Evolutionary conservation across 2,113 vertebrate genomes (phyloP), one percentile per base, ranked within the genome.

Genomic region (Pteropus alecto): DNA sequence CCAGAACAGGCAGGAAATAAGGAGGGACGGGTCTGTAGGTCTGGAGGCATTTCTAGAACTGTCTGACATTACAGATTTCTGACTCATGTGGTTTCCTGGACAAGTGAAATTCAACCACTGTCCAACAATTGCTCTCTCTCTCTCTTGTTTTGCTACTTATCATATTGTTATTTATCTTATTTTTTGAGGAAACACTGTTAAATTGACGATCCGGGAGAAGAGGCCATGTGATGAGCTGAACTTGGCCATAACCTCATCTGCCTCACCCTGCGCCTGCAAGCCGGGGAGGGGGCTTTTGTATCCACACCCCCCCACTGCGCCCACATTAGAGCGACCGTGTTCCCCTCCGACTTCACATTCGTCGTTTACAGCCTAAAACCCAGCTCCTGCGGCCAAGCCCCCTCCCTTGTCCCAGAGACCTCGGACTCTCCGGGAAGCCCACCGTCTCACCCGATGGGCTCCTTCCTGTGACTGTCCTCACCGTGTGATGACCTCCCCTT

Each of bases 51-150:
- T 78, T n/a, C 85, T 60, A 21, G 54, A 88, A 48, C 11, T 12
- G 4, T 48, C 35, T 38, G 35, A 46, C 11, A 2, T 8, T 87
- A 28, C 19, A 43, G 35, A 83, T 81, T 77, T 82, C 61, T 70
- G 51, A 74, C n/a, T 30, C 38, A 71, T 54, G 93, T 82, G 41
- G 81, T 93, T 94, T 92, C 84, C 78, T 60, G 41, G 73, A 73
- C 48, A 35, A 51, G 15, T n/a, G 54, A 88, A 82, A 15, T 63
- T 65, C 61, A 68, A n/a, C 41, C 51, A 26, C 30, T 26, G 60
- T 43, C 48, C 46, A 7, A 24, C 24, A 86, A 91, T 48, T 33
- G 41, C 21, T 68, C 18, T 28, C 48, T 11, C 15, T 33, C 28
- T 61, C 84, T 70, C 48, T 51, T 16, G 15, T 46, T 51, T 51